Percentiles rank a stretch among this genome's conserved stretches.
These are phyloP conservation scores for Vimba vimba DNA, from an alignment of 2,113 vertebrate species.

Conservation along the genomic window DNA sequence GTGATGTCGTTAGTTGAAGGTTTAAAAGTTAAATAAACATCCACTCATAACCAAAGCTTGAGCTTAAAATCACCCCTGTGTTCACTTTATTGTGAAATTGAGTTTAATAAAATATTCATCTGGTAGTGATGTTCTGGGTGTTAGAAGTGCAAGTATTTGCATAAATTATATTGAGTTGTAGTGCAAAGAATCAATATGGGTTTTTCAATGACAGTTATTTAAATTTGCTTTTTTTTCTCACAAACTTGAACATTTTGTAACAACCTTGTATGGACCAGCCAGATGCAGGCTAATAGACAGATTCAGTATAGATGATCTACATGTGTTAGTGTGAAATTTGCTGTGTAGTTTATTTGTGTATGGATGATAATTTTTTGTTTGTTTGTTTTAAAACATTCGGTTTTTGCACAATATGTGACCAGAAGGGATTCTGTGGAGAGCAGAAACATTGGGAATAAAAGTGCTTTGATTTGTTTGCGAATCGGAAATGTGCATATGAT, in stretches of 20 bases:
- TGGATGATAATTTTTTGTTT: background rate
- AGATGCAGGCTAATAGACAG: background rate
- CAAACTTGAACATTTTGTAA: background rate
- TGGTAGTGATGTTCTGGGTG: background rate
- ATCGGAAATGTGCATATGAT: background rate
- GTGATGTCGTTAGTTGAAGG: background rate
- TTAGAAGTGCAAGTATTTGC: background rate
- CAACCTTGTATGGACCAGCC: background rate
- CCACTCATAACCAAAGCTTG: background rate
- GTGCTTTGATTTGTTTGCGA: background rate
- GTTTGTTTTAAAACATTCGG: background rate
- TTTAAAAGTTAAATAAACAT: background rate
- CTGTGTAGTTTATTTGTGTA: background rate
- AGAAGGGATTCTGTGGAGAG: background rate
- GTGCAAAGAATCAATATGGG: background rate
- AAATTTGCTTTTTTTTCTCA: background rate
- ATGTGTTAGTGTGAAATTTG: background rate
- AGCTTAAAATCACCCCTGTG: background rate
- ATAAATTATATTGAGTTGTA: background rate
- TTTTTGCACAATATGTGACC: background rate
- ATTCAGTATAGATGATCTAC: background rate
- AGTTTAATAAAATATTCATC: background rate
- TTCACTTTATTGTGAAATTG: background rate
- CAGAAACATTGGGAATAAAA: background rate
- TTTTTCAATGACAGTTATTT: background rate